Base-by-base conservation (phyloP, 2,888 invertebrate species). In the Pyrrhia umbra region DNA sequence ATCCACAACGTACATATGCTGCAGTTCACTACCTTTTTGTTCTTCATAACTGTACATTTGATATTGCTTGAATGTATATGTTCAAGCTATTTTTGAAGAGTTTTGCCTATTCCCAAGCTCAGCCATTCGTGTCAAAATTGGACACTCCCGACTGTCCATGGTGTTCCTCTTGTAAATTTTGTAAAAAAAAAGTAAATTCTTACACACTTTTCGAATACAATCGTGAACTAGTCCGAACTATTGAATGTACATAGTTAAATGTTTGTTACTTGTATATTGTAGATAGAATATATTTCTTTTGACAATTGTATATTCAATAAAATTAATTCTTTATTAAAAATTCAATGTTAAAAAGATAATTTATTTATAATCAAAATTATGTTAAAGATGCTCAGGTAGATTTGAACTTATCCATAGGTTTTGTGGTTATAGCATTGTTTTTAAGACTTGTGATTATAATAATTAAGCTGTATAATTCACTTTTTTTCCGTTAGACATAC, bases 221-320 rank as follows among this genome's bases (percentile, higher is more conserved):
- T 90, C 85, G 89, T 88, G 89, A 93, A 94, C 95, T 95, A 95
- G 95, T 95, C 95, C 93, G 90, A 92, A 92, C 88, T 92, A 90
- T 86, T 92, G 92, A 92, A 89, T 95, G 94, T 95, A 94, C 86
- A 95, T 94, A 95, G 92, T 92, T 94, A 93, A 92, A 93, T 93
- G 92, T 95, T 95, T 94, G 94, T 95, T 94, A 95, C 91, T 87
- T 95, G 94, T 95, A 95, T 93, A 95, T 94, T 95, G 92, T 95
- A 94, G 94, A 95, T 95, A 94, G 94, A 93, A 88, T 89, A 92
- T 93, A 92, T 93, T 94, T 92, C 92, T 91, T 93, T 94, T 89
- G 90, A 92, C 86, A 88, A 88, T 90, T 93, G 92, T 93, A 92
- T 92, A 91, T 90, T 92, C 88, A 88, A 88, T 88, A 87, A 85